Conservation (phyloP, 2,113 vertebrate genomes). For the Pelusios castaneus region DNA sequence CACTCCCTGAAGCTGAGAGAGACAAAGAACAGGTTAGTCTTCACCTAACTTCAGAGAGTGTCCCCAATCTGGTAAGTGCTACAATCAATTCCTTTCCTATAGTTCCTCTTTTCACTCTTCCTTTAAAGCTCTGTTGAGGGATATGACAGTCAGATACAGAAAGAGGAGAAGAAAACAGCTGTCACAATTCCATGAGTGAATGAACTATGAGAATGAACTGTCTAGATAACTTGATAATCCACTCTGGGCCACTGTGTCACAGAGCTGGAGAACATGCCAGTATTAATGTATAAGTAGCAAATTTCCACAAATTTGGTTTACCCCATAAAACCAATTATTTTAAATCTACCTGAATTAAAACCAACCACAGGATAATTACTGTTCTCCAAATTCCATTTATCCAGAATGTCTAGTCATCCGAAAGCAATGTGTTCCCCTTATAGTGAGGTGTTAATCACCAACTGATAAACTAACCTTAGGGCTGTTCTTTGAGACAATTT, state of each 20-base stretch:
- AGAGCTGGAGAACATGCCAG: not conserved
- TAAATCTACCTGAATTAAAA: not conserved
- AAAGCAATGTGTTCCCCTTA: not conserved
- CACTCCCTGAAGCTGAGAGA: not conserved
- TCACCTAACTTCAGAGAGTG: not conserved
- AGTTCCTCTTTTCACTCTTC: not conserved
- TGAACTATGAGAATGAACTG: not conserved
- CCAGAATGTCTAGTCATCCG: not conserved
- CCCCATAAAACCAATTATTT: not conserved
- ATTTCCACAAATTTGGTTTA: not conserved
- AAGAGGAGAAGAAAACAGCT: not conserved
- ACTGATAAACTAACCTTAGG: not conserved
- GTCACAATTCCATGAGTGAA: not conserved
- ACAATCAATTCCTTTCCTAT: not conserved
- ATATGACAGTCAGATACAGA: not conserved
- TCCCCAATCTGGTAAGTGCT: not conserved
- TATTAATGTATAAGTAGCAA: not conserved
- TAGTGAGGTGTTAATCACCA: not conserved
- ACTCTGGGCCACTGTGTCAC: not conserved
- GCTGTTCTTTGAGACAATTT: not conserved
- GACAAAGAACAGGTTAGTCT: no score
- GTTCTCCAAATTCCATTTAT: not conserved
- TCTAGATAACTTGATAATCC: not conserved
- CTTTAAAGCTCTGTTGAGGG: not conserved
- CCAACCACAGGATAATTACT: not conserved